Evolutionary conservation across 2,113 vertebrate genomes (phyloP).

Genomic region (Chlamydotis undulata): DNA sequence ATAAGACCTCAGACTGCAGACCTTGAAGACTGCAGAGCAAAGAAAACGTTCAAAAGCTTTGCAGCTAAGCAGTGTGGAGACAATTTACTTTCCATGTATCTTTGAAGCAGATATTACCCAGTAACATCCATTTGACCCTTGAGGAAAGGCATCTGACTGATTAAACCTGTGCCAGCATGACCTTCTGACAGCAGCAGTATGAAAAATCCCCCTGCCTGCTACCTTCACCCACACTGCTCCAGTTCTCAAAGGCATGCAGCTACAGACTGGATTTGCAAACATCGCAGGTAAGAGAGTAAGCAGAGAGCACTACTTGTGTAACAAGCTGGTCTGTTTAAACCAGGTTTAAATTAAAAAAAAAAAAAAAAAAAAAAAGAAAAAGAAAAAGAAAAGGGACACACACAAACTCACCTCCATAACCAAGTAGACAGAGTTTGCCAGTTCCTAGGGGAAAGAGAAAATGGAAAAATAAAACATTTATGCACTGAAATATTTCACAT

Average conservation of each 20-base stretch:
- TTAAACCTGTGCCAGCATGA: neutral
- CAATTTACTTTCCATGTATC: neutral
- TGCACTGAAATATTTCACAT: neutral
- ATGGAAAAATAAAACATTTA: neutral
- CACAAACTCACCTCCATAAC: conserved; percentile 93
- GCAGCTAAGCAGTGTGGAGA: neutral
- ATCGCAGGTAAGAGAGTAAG: neutral
- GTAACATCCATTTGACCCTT: neutral
- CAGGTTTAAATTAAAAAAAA: neutral
- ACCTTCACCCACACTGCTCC: neutral
- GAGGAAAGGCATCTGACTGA: neutral
- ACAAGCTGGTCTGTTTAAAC: neutral
- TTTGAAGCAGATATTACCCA: neutral
- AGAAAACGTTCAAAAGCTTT: neutral
- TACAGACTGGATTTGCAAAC: neutral
- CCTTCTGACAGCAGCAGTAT: neutral
- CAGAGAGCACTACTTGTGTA: neutral
- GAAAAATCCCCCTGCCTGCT: neutral
- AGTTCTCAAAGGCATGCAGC: neutral
- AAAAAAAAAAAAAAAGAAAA: neutral
- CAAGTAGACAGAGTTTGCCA: conserved; percentile 94
- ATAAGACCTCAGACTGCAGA: neutral
- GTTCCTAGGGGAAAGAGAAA: conserved; percentile 80
- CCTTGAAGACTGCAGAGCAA: neutral
- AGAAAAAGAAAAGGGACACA: neutral